phyloP scores from a whole-genome alignment of 2,113 vertebrate species.

The Corythaeola cristata region DNA sequence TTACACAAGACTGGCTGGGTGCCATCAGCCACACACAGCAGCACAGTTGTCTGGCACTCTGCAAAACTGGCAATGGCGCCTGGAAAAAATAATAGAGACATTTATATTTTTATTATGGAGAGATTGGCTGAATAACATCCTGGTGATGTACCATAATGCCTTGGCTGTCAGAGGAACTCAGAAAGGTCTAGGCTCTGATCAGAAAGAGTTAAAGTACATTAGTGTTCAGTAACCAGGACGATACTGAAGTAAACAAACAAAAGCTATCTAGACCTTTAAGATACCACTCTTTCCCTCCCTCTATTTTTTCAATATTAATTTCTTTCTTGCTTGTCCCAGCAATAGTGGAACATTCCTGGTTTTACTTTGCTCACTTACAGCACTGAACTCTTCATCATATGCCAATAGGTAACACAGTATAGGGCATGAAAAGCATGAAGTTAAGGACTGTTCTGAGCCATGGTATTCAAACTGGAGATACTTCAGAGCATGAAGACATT shows the following conservation, averaged over 20 bases:
- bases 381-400: not conserved
- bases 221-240: not conserved
- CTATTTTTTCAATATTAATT: not conserved
- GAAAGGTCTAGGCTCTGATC: not conserved
- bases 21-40: not conserved
- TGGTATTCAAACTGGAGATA: not conserved
- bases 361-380: not conserved
- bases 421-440: not conserved
- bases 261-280: not conserved
- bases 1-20: not conserved
- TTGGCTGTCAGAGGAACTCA: not conserved
- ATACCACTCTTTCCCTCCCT: not conserved
- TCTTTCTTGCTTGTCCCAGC: not conserved
- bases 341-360: not conserved
- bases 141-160: not conserved
- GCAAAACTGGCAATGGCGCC: not conserved
- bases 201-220: not conserved
- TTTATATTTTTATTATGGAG: constrained; percentile 42
- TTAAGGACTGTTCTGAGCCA: not conserved
- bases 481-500: not conserved
- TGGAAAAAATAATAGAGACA: constrained; percentile 34
- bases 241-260: not conserved
- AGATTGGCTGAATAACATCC: not conserved
- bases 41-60: not conserved
- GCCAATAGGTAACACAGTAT: not conserved